A percentile compares a stretch with the other conserved stretches of the same genome.
Conservation (phyloP, 37 sponge, comb jelly and placozoan genomes). For the Oopsacas minuta region DNA sequence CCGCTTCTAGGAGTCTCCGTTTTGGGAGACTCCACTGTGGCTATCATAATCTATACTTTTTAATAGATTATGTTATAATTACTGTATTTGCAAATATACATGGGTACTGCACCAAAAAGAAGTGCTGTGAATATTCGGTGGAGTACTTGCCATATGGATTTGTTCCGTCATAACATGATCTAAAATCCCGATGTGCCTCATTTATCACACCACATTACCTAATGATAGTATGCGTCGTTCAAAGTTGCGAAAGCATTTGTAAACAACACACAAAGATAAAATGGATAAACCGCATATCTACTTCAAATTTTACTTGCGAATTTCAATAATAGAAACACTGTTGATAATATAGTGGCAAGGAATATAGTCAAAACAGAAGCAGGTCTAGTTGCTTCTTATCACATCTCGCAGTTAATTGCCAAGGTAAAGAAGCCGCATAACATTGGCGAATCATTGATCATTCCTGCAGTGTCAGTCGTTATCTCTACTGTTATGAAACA, state of each 20-base stretch:
- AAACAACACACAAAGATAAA: not conserved
- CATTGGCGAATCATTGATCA: not conserved
- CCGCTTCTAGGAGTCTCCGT: no score
- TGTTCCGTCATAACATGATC: no score
- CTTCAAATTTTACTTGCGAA: not conserved
- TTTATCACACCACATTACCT: not conserved
- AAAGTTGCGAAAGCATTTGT: not conserved
- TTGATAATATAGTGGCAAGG: not conserved
- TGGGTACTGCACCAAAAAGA: no score
- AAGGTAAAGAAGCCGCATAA: not conserved
- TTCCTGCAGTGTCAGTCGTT: not conserved
- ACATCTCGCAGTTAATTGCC: not conserved
- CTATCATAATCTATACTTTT: no score
- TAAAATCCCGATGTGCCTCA: not conserved
- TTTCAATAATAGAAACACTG: not conserved
- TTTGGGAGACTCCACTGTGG: no score
- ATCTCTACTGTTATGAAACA: slow-evolving; percentile 17
- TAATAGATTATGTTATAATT: no score
- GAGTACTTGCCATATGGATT: no score
- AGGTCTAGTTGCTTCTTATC: not conserved
- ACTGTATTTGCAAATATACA: no score
- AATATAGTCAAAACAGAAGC: not conserved
- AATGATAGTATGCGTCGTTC: not conserved
- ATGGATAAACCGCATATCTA: not conserved
- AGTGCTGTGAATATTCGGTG: no score